Percentiles rank a stretch among this genome's conserved stretches.
Conservation (phyloP, 2,113 vertebrate species). For the Hypocryptadius cinnamomeus region DNA sequence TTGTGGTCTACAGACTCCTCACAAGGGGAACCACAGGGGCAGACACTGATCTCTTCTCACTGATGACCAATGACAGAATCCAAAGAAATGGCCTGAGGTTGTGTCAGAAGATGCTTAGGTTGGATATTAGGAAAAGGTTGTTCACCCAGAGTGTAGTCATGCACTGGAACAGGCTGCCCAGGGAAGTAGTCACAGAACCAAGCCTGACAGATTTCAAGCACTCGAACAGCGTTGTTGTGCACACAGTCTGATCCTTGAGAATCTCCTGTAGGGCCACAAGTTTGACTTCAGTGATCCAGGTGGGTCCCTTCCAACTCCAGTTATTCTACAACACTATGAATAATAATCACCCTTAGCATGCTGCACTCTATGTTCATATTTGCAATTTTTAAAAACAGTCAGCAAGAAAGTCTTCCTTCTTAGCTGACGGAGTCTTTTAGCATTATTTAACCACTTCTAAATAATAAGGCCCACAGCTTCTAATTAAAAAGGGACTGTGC, state of each 20-base stretch:
- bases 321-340: background rate
- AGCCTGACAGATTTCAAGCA: background rate
- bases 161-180: background rate
- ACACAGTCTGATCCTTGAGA: background rate
- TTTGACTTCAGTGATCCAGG: background rate
- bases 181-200: background rate
- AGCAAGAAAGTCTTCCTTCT: background rate
- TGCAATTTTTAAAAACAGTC: background rate
- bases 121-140: background rate
- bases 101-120: background rate
- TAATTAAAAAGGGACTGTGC: background rate
- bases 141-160: background rate
- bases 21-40: background rate
- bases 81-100: background rate
- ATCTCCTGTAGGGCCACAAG: background rate
- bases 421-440: background rate
- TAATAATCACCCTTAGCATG: background rate
- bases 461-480: constrained; percentile 35
- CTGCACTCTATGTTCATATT: background rate
- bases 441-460: background rate
- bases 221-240: background rate
- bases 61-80: background rate
- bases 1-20: background rate
- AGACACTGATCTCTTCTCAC: background rate
- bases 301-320: background rate